phyloP scores from a whole-genome alignment of 2,797 vertebrate species.

The Neostethus bicornis region DNA sequence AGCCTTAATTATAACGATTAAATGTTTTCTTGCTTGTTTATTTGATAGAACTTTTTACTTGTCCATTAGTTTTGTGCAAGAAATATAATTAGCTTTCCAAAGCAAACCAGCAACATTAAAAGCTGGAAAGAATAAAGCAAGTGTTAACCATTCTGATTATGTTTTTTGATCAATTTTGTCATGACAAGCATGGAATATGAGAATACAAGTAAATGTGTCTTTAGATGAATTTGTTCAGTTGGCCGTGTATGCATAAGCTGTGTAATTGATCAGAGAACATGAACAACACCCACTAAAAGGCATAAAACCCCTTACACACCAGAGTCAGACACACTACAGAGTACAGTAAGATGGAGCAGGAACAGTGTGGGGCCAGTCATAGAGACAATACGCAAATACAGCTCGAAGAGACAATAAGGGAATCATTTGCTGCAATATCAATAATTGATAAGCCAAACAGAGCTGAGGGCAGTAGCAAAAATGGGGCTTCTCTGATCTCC shows the following conservation, averaged over 20 bases:
- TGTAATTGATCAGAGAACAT: conserved; percentile 11
- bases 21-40: conserved; percentile 7
- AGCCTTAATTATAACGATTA: conserved; percentile 6
- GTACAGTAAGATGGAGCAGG: conserved; percentile 28
- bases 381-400: conserved; percentile 63
- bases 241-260: background rate
- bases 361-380: conserved; percentile 40
- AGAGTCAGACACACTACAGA: conserved; percentile 21
- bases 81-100: conserved; percentile 1
- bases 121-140: background rate
- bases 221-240: conserved; percentile 12
- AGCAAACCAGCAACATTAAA: background rate
- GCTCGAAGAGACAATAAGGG: conserved; percentile 60
- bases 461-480: conserved; percentile 62
- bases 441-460: conserved; percentile 79
- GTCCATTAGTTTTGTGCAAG: background rate
- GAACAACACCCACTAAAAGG: conserved; percentile 10
- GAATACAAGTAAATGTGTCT: background rate
- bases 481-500: conserved; percentile 57
- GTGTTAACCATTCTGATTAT: background rate
- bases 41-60: background rate
- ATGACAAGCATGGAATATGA: background rate
- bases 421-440: conserved; percentile 72
- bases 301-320: conserved; percentile 9
- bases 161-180: too few relatives aligned